These are phyloP conservation scores for Motacilla tschutschensis DNA, from an alignment of 2,113 vertebrate species.

Conservation along the genomic window DNA sequence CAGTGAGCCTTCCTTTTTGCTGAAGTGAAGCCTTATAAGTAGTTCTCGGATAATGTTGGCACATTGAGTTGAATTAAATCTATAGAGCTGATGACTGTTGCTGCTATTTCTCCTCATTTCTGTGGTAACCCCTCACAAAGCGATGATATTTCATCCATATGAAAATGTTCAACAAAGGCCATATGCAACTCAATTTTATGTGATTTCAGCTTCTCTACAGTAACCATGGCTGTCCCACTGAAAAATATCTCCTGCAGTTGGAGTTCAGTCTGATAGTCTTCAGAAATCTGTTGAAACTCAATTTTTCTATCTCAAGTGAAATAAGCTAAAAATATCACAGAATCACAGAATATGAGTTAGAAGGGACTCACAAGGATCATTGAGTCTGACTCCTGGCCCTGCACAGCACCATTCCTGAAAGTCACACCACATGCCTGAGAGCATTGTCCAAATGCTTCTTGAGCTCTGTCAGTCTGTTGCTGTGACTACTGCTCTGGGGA, in stretches of 20 bases:
- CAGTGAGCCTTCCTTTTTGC: not conserved
- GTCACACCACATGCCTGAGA: not conserved
- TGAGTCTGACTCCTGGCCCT: not conserved
- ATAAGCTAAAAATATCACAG: not conserved
- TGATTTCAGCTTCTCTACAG: not conserved
- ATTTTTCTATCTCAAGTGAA: not conserved
- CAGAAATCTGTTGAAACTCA: not conserved
- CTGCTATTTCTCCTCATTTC: not conserved
- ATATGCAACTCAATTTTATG: not conserved
- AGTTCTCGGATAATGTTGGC: not conserved
- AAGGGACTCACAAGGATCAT: not conserved
- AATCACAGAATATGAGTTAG: not conserved
- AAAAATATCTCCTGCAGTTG: not conserved
- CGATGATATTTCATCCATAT: not conserved
- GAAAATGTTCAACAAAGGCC: not conserved
- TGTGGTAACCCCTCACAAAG: not conserved
- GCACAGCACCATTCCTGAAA: not conserved
- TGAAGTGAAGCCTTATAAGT: not conserved
- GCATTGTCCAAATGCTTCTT: not conserved
- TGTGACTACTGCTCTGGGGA: not conserved
- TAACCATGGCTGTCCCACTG: not conserved
- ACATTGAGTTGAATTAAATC: not conserved
- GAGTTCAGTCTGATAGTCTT: not conserved
- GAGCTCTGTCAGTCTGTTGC: not conserved
- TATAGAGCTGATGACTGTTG: not conserved